Conservation (phyloP, 1,140 invertebrate genomes). For the Lasioglossum baleicum region DNA sequence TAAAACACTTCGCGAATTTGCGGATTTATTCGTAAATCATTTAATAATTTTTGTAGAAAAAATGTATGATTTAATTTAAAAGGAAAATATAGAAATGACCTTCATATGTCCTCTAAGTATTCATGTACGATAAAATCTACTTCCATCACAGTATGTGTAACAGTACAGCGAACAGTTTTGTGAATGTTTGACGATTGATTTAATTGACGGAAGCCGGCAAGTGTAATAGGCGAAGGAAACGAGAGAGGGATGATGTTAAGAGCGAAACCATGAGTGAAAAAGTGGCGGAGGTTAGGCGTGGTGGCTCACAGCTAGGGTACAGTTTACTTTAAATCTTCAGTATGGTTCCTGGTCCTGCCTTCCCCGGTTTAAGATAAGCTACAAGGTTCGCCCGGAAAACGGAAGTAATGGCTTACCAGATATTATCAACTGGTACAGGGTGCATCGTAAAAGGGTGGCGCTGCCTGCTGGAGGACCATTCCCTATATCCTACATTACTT, state of each 20-base stretch:
- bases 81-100: no score
- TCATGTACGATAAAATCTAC: no score
- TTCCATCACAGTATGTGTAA: no score
- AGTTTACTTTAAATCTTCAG: slow-evolving; percentile 69
- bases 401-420: slow-evolving; percentile 68
- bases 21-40: no score
- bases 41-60: no score
- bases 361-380: slow-evolving; percentile 67
- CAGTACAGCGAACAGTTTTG: no score
- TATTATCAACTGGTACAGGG: slow-evolving; percentile 65
- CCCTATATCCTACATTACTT: slow-evolving; percentile 56
- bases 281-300: not conserved
- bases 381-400: slow-evolving; percentile 63
- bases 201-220: not conserved
- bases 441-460: slow-evolving; percentile 56
- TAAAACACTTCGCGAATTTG: no score
- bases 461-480: slow-evolving; percentile 48
- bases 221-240: not conserved
- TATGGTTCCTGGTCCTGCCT: slow-evolving; percentile 65
- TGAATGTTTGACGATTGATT: no score
- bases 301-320: slow-evolving; percentile 56
- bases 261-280: slow-evolving; percentile 14
- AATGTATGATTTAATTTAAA: no score
- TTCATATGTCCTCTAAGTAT: no score
- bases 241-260: not conserved